Conservation (phyloP, 2,113 vertebrate genomes). For the Thinocorus orbignyianus region DNA sequence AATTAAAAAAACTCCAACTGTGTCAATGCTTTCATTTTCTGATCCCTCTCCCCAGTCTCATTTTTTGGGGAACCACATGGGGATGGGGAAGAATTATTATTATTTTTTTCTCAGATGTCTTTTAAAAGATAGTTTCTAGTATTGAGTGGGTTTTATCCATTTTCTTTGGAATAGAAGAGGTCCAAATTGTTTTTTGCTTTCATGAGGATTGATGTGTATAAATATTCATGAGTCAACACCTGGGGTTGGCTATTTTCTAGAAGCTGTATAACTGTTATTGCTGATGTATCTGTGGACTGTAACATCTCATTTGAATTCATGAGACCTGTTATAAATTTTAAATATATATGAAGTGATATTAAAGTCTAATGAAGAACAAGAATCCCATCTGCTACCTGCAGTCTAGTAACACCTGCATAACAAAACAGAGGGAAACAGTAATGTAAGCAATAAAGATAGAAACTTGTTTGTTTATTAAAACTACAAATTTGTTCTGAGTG, state of each 20-base stretch:
- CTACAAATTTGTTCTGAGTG: conserved; percentile 3
- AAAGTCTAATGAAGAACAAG: conserved; percentile 27
- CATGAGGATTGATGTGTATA: not conserved
- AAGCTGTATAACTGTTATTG: conserved; percentile 2
- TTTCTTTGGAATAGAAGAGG: not conserved
- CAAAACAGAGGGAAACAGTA: not conserved
- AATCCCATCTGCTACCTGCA: conserved; percentile 32
- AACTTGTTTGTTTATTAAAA: conserved; percentile 21
- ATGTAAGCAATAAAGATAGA: not conserved
- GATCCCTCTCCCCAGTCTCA: not conserved
- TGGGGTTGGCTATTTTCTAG: conserved; percentile 19
- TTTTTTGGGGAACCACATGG: not conserved
- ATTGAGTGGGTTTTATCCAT: not conserved
- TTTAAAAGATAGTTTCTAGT: not conserved
- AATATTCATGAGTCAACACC: conserved; percentile 53
- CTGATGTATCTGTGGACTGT: conserved; percentile 10
- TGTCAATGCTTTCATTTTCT: not conserved
- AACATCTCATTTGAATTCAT: conserved; percentile 50
- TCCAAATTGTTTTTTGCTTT: conserved; percentile 1
- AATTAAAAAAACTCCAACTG: not conserved
- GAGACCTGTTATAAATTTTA: conserved; percentile 25
- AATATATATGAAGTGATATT: conserved; percentile 51
- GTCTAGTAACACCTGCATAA: not conserved
- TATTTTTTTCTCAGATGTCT: not conserved
- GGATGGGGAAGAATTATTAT: not conserved